Evolutionary conservation across 2,797 vertebrate species (phyloP).

Genomic region (Acanthopagrus latus): DNA sequence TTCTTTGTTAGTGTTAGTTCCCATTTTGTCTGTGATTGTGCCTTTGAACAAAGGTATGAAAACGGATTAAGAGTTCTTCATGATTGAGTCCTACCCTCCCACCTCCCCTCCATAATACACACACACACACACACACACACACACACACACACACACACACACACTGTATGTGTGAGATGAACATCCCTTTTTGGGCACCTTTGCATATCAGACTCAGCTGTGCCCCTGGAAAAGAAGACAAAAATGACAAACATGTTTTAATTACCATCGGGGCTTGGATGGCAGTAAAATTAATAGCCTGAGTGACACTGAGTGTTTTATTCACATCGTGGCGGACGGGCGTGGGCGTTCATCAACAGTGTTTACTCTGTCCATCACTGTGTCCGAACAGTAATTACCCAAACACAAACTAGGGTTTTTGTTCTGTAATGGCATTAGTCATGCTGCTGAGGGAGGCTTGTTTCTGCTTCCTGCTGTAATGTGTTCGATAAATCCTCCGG

Average conservation of each 20-base stretch:
- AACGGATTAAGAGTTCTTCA: slow-evolving; percentile 40
- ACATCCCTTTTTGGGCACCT: slow-evolving; percentile 33
- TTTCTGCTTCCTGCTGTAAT: slow-evolving; percentile 69
- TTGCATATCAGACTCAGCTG: slow-evolving; percentile 35
- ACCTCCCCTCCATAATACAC: background rate
- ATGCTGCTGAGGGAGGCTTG: slow-evolving; percentile 58
- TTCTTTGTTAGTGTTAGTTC: slow-evolving; percentile 39
- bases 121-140: background rate
- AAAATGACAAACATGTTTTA: slow-evolving; percentile 48
- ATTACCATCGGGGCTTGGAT: slow-evolving; percentile 40
- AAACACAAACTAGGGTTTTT: slow-evolving; percentile 63
- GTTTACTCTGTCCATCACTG: slow-evolving; percentile 61
- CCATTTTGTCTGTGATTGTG: slow-evolving; percentile 20
- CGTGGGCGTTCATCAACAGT: slow-evolving; percentile 48
- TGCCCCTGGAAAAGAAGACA: slow-evolving; percentile 25
- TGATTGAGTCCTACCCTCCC: slow-evolving; percentile 33
- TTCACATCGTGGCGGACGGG: slow-evolving; percentile 41
- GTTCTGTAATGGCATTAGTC: slow-evolving; percentile 67
- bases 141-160: background rate
- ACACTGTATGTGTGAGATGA: slow-evolving; percentile 34
- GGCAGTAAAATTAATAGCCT: slow-evolving; percentile 43
- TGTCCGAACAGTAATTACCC: slow-evolving; percentile 63
- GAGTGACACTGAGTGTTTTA: slow-evolving; percentile 38
- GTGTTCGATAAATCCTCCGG: slow-evolving; percentile 76
- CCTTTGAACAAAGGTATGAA: slow-evolving; percentile 58